Conservation (phyloP, 2,113 vertebrate genomes). For the Carassius carassius region DNA sequence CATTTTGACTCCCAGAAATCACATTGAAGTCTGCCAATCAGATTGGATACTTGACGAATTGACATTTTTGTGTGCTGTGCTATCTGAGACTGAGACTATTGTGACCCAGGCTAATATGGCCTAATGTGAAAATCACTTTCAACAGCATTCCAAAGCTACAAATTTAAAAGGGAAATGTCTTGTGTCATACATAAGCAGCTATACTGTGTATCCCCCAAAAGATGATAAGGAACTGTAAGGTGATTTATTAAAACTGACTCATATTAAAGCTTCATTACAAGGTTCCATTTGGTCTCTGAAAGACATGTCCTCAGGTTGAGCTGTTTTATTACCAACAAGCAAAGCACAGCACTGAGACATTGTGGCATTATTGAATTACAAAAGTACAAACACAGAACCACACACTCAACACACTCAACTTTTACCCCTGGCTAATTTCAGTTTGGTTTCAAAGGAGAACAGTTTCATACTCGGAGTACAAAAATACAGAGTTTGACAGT, state of each 20-base stretch:
- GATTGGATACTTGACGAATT: not conserved
- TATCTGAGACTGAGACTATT: not conserved
- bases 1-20: not conserved
- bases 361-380: slow-evolving; percentile 17
- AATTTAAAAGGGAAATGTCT: not conserved
- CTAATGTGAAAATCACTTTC: not conserved
- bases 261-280: slow-evolving; percentile 32
- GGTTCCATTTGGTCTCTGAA: slow-evolving; percentile 5
- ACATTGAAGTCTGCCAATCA: slow-evolving; percentile 2
- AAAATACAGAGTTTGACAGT: slow-evolving; percentile 1
- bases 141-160: not conserved
- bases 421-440: not conserved
- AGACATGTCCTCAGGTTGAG: slow-evolving; percentile 8
- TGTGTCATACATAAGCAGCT: not conserved
- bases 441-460: not conserved
- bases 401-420: not conserved
- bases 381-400: not conserved
- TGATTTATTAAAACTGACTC: slow-evolving; percentile 27
- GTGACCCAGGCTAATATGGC: not conserved
- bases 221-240: not conserved
- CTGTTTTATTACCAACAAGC: slow-evolving; percentile 9
- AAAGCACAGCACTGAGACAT: slow-evolving; percentile 8
- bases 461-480: not conserved
- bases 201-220: not conserved
- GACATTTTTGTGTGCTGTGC: not conserved